Conservation (phyloP, 2,797 vertebrate species). For the Melanogrammus aeglefinus region DNA sequence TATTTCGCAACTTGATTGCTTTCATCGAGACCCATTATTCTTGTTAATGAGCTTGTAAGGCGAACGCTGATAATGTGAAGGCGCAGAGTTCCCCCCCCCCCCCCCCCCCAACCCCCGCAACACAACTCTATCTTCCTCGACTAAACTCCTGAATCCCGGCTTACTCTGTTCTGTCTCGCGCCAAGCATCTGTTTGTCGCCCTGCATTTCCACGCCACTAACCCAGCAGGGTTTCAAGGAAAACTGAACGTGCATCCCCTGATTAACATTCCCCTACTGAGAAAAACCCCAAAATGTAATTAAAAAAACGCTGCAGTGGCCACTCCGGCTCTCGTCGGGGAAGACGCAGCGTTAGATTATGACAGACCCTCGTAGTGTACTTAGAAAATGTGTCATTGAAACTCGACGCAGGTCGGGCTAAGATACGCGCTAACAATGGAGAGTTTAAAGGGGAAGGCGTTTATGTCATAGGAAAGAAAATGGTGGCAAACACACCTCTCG, state of each 20-base stretch:
- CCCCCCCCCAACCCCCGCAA: background rate
- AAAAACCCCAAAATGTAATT: slow-evolving; percentile 31
- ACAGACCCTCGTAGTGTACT: slow-evolving; percentile 5
- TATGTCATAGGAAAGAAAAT: background rate
- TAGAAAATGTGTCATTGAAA: slow-evolving; percentile 15
- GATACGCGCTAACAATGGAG: background rate
- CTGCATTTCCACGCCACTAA: slow-evolving; percentile 43
- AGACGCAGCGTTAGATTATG: slow-evolving; percentile 21
- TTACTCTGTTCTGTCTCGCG: slow-evolving; percentile 49
- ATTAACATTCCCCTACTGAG: slow-evolving; percentile 38
- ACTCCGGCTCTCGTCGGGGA: slow-evolving; percentile 13
- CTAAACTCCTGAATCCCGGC: slow-evolving; percentile 35
- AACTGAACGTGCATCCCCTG: slow-evolving; percentile 47
- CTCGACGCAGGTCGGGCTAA: slow-evolving; percentile 6
- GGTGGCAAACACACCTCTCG: slow-evolving; percentile 10
- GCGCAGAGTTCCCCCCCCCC: slow-evolving; percentile 35
- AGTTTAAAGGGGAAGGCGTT: background rate
- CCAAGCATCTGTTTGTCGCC: slow-evolving; percentile 50
- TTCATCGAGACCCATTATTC: slow-evolving; percentile 81
- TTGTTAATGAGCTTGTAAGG: slow-evolving; percentile 79
- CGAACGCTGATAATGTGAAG: slow-evolving; percentile 72
- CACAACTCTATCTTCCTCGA: slow-evolving; percentile 24
- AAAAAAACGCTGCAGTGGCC: slow-evolving; percentile 26
- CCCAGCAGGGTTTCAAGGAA: slow-evolving; percentile 51
- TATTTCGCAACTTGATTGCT: slow-evolving; percentile 78